These are phyloP conservation scores for Hydropsyche betteni DNA, from an alignment of 2,888 invertebrate genomes.

Conservation along the genomic window DNA sequence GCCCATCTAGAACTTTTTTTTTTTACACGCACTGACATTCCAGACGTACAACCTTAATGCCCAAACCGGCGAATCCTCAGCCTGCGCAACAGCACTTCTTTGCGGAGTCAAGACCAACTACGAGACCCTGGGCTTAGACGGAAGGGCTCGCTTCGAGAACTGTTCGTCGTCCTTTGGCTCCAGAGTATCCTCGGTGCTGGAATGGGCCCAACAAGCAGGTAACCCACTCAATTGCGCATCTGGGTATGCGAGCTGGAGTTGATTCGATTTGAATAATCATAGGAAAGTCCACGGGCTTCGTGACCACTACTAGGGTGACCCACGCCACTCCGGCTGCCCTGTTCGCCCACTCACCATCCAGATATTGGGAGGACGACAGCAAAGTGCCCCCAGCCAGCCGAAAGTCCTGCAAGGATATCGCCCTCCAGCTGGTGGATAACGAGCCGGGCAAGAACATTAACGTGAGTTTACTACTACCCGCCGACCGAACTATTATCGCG, in stretches of 20 bases:
- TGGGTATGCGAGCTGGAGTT: neutral
- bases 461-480: conserved; percentile 60
- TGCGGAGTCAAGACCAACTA: conserved; percentile 76
- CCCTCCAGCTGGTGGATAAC: conserved; percentile 79
- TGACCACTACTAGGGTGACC: conserved; percentile 80
- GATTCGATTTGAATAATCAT: neutral
- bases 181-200: conserved; percentile 69
- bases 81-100: conserved; percentile 75
- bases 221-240: neutral
- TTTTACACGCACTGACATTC: conserved; percentile 33
- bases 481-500: conserved; percentile 17
- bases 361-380: conserved; percentile 83
- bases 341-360: conserved; percentile 77
- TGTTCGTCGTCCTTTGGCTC: conserved; percentile 69
- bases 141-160: conserved; percentile 69
- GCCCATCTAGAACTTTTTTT: neutral
- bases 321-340: conserved; percentile 82
- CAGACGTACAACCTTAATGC: conserved; percentile 78
- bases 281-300: conserved; percentile 82
- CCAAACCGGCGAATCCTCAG: conserved; percentile 77
- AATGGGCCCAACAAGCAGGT: conserved; percentile 74
- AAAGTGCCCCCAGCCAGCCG: conserved; percentile 77
- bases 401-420: conserved; percentile 80
- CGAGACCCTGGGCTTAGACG: conserved; percentile 72
- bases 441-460: conserved; percentile 79